Base-by-base conservation (phyloP, 2,888 invertebrate genomes). In the Megalurothrips usitatus region DNA sequence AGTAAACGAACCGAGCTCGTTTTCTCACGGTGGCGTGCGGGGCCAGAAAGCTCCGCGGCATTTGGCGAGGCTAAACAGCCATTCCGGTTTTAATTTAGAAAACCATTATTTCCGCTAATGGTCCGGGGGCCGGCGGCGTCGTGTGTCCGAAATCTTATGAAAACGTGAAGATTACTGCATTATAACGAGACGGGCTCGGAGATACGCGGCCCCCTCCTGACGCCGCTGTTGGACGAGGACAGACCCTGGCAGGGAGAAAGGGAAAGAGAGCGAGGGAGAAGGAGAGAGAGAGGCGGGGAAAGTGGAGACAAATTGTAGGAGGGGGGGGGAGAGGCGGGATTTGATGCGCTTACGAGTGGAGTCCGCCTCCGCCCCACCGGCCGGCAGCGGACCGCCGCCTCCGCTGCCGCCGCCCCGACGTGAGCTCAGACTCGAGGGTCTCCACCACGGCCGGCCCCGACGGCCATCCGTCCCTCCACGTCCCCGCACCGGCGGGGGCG, bases 241-340 rank as follows among this genome's bases (percentile, higher is more conserved):
- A n/a, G 23, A 68, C 23, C 9, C 9, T 6, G 23, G 23, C 9
- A n/a, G 23, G 23, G 23, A 23, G 23, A 2, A 9, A 68, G 68
- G 23, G 23, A 63, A 9, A n/a, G 63, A 63, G 63, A n/a, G 19
- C 6, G 63, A 63, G 63, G 9, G 23, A n/a, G 63, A n/a, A 23
- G n/a, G 19, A n/a, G 63, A n/a, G 63, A 52, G 52, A n/a, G 63
- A 63, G 63, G n/a, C 6, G 58, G 17, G 17, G 58, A 17, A 6
- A 75, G 23, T 23, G 68, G 68, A 75, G 68, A 75, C 68, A 75
- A 75, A 75, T 75, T 75, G 68, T n/a, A n/a, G n/a, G n/a, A n/a
- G n/a, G n/a, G 68, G 23, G 68, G 23, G 0, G 23, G 26, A 26
- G 68, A 75, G 68, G 68, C 26, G 68, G 68, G 68, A 75, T 75